Conservation (phyloP, 2,888 invertebrate genomes). For the Gnatocerus cornutus region DNA sequence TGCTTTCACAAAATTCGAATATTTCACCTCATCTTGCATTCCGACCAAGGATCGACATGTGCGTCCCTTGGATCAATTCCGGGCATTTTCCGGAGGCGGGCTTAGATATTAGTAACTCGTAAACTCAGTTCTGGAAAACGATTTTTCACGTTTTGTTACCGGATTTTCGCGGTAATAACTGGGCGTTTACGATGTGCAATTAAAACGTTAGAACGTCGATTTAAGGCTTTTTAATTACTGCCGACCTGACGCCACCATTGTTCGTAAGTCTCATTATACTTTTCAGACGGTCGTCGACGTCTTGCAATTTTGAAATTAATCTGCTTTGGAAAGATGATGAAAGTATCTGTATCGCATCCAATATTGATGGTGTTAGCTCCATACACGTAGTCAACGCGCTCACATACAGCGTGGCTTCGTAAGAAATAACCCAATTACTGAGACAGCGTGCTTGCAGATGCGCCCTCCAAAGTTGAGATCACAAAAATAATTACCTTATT, state of each 20-base stretch:
- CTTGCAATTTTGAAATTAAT: slow-evolving; percentile 28
- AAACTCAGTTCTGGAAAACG: slow-evolving; percentile 19
- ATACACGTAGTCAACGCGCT: slow-evolving; percentile 24
- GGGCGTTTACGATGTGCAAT: slow-evolving; percentile 19
- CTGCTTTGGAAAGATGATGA: neutral
- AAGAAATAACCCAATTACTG: slow-evolving; percentile 41
- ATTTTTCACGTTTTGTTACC: slow-evolving; percentile 16
- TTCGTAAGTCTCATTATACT: slow-evolving; percentile 13
- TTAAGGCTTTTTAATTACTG: slow-evolving; percentile 35
- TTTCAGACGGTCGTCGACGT: neutral
- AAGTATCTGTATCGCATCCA: slow-evolving; percentile 18
- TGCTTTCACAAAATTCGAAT: slow-evolving; percentile 43
- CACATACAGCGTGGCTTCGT: slow-evolving; percentile 12
- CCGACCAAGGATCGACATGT: slow-evolving; percentile 32
- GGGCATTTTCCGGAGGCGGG: slow-evolving; percentile 21
- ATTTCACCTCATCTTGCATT: slow-evolving; percentile 45
- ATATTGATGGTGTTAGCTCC: slow-evolving; percentile 28
- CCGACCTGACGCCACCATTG: slow-evolving; percentile 24
- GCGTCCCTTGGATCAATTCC: slow-evolving; percentile 28
- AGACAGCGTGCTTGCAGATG: slow-evolving; percentile 36
- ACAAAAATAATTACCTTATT: slow-evolving; percentile 38
- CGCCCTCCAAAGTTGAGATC: slow-evolving; percentile 22
- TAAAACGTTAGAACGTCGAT: slow-evolving; percentile 28
- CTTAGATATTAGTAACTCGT: slow-evolving; percentile 32
- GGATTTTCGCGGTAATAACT: slow-evolving; percentile 28